phyloP scores from a whole-genome alignment of 2,113 vertebrate genomes.

The Mixornis gularis region DNA sequence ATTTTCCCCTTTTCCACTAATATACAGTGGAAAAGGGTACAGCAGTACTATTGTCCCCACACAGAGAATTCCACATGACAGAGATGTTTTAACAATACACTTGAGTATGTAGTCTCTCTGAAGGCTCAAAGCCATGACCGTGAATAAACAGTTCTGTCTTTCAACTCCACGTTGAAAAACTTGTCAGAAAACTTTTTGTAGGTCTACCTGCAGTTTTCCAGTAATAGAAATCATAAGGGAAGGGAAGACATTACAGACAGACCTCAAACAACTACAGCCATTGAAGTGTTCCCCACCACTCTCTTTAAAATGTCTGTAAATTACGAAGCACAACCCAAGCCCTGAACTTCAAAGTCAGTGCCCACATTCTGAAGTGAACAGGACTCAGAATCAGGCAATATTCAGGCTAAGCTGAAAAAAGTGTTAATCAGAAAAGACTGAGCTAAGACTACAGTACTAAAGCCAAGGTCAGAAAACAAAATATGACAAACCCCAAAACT shows the following conservation, averaged over 20 bases:
- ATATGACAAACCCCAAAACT: background rate
- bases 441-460: background rate
- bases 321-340: accelerated
- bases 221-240: background rate
- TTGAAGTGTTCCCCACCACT: background rate
- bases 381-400: background rate
- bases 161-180: background rate
- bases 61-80: background rate
- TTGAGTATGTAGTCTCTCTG: background rate
- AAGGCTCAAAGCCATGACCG: background rate
- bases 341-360: background rate
- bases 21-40: too few relatives aligned
- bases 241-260: background rate
- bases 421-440: background rate
- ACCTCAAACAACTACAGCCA: background rate
- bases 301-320: background rate
- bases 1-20: background rate
- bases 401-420: background rate
- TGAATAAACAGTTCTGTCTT: background rate
- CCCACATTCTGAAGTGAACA: background rate
- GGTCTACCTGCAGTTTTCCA: background rate
- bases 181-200: background rate
- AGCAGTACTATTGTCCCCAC: background rate
- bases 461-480: background rate
- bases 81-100: background rate